phyloP scores from a whole-genome alignment of 2,113 vertebrate genomes.

The Odontesthes bonariensis region DNA sequence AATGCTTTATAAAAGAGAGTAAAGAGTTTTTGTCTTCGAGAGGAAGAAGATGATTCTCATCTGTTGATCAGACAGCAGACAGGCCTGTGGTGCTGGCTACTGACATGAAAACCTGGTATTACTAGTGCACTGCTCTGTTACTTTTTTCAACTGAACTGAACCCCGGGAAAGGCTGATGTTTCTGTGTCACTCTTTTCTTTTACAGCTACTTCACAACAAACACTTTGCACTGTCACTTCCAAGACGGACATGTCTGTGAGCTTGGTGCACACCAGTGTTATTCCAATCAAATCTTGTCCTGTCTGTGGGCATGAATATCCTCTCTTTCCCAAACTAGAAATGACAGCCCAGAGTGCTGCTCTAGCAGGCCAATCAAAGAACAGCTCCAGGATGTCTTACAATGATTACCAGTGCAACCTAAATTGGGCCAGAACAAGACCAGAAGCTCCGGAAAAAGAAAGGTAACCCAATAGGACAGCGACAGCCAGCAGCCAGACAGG shows the following conservation, averaged over 20 bases:
- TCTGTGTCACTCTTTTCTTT: constrained; percentile 10
- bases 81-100: constrained; percentile 1
- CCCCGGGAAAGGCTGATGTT: not conserved
- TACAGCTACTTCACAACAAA: constrained; percentile 19
- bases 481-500: constrained; percentile 34
- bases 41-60: too few relatives aligned
- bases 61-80: constrained; percentile 1
- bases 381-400: constrained; percentile 66
- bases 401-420: constrained; percentile 63
- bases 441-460: constrained; percentile 46
- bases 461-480: constrained; percentile 54
- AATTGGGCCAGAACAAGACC: constrained; percentile 36
- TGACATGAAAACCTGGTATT: constrained; percentile 17
- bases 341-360: constrained; percentile 70
- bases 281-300: constrained; percentile 72
- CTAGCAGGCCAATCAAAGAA: constrained; percentile 73
- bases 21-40: not conserved
- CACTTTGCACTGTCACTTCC: constrained; percentile 31
- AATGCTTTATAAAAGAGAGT: not conserved
- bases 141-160: not conserved
- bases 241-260: constrained; percentile 35
- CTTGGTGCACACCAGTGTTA: constrained; percentile 59
- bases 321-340: constrained; percentile 70
- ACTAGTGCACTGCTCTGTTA: not conserved
- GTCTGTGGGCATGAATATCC: constrained; percentile 69